Evolutionary conservation across 2,888 invertebrate species (phyloP).

Genomic region (Perizoma flavofasciatum): DNA sequence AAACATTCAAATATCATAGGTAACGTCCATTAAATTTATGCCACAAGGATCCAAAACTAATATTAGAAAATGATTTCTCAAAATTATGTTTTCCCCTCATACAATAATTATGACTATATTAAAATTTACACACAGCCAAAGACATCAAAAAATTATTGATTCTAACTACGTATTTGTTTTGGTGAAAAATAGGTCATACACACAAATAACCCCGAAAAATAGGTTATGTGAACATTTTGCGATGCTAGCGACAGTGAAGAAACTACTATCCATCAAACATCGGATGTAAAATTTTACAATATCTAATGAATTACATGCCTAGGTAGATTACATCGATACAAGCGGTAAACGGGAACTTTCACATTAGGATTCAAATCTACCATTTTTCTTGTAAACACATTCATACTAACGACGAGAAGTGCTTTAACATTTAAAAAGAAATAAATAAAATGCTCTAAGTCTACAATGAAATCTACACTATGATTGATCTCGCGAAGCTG

Average conservation of each 20-base stretch:
- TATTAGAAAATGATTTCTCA: slow-evolving; percentile 76
- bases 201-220: slow-evolving; percentile 61
- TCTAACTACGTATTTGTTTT: slow-evolving; percentile 70
- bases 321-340: slow-evolving; percentile 56
- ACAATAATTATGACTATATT: slow-evolving; percentile 65
- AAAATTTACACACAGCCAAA: slow-evolving; percentile 82
- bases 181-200: slow-evolving; percentile 65
- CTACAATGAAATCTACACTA: slow-evolving; percentile 61
- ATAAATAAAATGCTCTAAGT: slow-evolving; percentile 65
- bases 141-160: slow-evolving; percentile 78
- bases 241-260: slow-evolving; percentile 76
- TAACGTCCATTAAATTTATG: slow-evolving; percentile 59
- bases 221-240: slow-evolving; percentile 85
- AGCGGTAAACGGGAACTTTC: slow-evolving; percentile 61
- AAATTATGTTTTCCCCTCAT: slow-evolving; percentile 71
- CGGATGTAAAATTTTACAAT: slow-evolving; percentile 45
- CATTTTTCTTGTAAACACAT: slow-evolving; percentile 78
- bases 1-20: slow-evolving; percentile 67
- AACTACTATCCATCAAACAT: slow-evolving; percentile 47
- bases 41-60: slow-evolving; percentile 67
- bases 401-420: slow-evolving; percentile 62
- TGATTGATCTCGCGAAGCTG: slow-evolving; percentile 70
- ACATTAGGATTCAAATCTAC: slow-evolving; percentile 61
- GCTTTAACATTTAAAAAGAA: slow-evolving; percentile 49
- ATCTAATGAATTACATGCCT: slow-evolving; percentile 50